Evolutionary conservation across 2,888 invertebrate species (phyloP), one percentile per base, ranked within the genome.

Genomic region (Chromoteleia sp.): DNA sequence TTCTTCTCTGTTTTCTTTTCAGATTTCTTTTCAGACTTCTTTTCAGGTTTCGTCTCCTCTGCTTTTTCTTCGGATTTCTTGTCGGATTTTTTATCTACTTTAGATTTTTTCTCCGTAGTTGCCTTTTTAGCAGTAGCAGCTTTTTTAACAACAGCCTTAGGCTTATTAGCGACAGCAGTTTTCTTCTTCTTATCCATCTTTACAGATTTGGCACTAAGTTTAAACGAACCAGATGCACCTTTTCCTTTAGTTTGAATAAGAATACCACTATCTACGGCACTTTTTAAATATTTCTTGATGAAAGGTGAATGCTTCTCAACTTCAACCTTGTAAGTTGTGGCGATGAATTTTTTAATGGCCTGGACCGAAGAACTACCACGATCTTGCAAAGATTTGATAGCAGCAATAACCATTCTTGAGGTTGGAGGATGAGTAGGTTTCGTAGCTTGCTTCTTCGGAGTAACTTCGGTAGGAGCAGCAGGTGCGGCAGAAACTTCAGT

Each of bases 221-320:
- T 93, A 92, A 58, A 56, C 1, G 56, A 56, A 3, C 56, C 56
- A n/a, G 56, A 36, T 1, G 59, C 59, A 17, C 63, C 63, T 7
- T 52, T 65, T 3, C 65, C 65, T 19, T 65, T 65, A 1, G 65
- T 36, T 12, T 65, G 65, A 1, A 25, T 12, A 21, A 65, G 6
- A 4, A 52, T 29, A 0, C n/a, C 8, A 1, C 17, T 8, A 12
- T 91, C 92, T 8, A 95, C 93, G 12, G 93, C 93, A 15, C 90
- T 88, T 87, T 94, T 94, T 71, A 95, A 85, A 84, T 93, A 94
- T 82, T 93, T 94, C 83, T 93, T 94, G 85, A 95, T 94, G 90
- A 93, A 94, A 3, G 93, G 93, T 0, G 93, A 92, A 58, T 93
- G 87, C 25, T 33, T 33, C 10, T 33, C 33, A 33, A 33, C 33